phyloP scores from a whole-genome alignment of 30 jellyfish, hydroid and myxozoan species.

The Rhopilema esculentum region DNA sequence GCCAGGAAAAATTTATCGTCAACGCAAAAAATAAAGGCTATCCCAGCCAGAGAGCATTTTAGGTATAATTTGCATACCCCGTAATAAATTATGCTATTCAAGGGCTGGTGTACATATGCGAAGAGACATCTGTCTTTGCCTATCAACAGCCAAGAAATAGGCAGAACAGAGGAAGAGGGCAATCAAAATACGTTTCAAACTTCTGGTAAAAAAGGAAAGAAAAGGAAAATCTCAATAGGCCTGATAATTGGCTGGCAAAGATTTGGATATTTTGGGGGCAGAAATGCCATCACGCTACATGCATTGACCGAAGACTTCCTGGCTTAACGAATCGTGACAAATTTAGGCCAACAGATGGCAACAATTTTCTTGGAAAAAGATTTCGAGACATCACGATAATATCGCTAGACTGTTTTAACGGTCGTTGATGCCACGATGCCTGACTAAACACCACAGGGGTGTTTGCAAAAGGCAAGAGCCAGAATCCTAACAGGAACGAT shows the following conservation, averaged over 20 bases:
- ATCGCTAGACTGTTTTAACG: background rate
- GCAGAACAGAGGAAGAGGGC: background rate
- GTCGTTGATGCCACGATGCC: background rate
- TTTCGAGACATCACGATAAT: background rate
- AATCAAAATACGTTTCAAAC: background rate
- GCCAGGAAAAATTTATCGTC: no score
- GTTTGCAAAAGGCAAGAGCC: background rate
- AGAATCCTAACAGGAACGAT: background rate
- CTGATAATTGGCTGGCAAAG: background rate
- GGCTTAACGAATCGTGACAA: background rate
- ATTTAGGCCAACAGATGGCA: background rate
- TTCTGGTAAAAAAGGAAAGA: background rate
- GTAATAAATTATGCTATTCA: background rate
- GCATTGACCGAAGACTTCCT: background rate
- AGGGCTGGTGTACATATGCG: background rate
- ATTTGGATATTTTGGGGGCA: background rate
- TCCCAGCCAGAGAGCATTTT: no score
- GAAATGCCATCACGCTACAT: background rate
- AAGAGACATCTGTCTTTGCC: background rate
- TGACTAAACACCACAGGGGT: no score
- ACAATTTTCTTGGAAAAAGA: background rate
- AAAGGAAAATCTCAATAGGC: background rate
- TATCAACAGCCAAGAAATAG: background rate
- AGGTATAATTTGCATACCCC: no score
- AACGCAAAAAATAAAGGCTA: no score